Evolutionary conservation across 2,888 invertebrate species (phyloP).

Genomic region (Eupithecia vulgata): DNA sequence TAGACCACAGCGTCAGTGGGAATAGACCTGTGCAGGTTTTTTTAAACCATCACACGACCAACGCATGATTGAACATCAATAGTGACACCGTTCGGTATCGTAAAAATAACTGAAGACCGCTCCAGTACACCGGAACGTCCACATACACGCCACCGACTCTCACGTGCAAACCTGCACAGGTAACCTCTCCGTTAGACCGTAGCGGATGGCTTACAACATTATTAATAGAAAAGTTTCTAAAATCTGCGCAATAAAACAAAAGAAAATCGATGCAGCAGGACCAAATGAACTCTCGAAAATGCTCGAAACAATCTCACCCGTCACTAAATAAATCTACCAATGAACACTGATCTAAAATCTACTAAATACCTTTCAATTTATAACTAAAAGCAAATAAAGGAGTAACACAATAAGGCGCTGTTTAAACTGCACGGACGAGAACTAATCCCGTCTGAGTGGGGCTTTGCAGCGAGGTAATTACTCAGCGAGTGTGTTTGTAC

Average conservation of each 20-base stretch:
- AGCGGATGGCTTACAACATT: no score
- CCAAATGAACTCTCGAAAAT: background rate
- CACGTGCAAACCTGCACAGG: no score
- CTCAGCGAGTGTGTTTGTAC: slow-evolving; percentile 38
- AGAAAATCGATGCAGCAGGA: background rate
- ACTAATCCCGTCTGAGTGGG: slow-evolving; percentile 60
- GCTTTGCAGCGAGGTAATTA: slow-evolving; percentile 48
- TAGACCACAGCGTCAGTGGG: no score
- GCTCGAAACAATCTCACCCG: background rate
- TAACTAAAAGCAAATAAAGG: slow-evolving; percentile 31
- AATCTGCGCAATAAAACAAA: background rate
- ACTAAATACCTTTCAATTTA: slow-evolving; percentile 31
- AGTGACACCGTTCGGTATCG: no score
- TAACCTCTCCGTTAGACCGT: no score
- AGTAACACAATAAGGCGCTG: slow-evolving; percentile 36
- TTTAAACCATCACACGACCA: no score
- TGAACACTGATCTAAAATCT: slow-evolving; percentile 2
- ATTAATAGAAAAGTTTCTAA: no score
- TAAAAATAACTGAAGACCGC: no score
- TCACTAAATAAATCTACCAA: slow-evolving; percentile 8
- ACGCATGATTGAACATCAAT: no score
- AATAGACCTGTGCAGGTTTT: no score
- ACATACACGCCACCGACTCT: no score
- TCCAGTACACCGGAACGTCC: no score
- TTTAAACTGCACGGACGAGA: slow-evolving; percentile 39